These are phyloP conservation scores for Lagopus muta DNA, from an alignment of 2,113 vertebrate genomes.

Conservation along the genomic window DNA sequence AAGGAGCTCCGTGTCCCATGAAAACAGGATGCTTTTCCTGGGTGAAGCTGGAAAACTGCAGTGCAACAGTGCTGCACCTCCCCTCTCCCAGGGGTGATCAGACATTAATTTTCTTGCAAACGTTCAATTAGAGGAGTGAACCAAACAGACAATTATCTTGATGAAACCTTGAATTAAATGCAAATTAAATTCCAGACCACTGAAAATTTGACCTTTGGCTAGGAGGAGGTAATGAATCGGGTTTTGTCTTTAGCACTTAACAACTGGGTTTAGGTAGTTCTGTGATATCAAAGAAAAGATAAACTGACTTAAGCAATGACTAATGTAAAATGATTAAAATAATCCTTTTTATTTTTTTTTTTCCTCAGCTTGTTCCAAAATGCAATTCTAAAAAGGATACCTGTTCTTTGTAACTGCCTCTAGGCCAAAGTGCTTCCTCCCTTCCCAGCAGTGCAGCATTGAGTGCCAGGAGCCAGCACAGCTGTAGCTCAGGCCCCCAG, in stretches of 20 bases:
- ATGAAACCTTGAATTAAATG: conserved; percentile 68
- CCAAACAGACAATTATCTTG: conserved; percentile 53
- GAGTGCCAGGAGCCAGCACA: neutral
- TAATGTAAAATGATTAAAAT: conserved; percentile 1
- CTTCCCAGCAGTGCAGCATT: neutral
- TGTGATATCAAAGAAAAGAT: conserved; percentile 12
- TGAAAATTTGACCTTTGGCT: conserved; percentile 38
- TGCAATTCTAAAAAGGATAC: neutral
- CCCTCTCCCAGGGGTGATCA: neutral
- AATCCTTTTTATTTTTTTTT: conserved; percentile 4
- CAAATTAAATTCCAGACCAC: conserved; percentile 56
- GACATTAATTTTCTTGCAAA: conserved; percentile 54
- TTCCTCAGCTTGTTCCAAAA: neutral
- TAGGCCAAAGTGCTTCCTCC: neutral
- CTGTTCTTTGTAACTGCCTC: neutral
- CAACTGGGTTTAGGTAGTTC: neutral
- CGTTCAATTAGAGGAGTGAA: conserved; percentile 62
- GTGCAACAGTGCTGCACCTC: neutral
- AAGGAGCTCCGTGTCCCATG: neutral
- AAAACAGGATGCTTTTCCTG: too few species aligned
- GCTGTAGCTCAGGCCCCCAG: neutral
- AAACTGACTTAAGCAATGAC: neutral
- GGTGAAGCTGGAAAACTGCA: neutral
- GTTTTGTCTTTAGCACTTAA: neutral
- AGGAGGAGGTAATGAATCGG: neutral